Conservation (phyloP, 2,113 vertebrate species). For the Solea senegalensis region DNA sequence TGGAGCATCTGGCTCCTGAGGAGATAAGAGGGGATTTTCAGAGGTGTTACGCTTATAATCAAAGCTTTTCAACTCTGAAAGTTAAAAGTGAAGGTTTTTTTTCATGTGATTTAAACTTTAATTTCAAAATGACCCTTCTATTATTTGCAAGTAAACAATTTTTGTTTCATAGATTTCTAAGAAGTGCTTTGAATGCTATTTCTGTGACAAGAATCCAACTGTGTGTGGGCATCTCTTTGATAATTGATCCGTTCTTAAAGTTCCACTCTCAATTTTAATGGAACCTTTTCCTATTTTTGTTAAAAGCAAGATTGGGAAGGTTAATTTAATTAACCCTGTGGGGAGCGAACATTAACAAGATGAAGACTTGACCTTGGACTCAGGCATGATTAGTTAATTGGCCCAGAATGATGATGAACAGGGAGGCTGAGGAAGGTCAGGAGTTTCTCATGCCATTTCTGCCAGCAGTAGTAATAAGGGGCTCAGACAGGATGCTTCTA, state of each 20-base stretch:
- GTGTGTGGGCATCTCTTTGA: background rate
- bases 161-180: too few relatives aligned
- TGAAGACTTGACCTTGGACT: conserved; percentile 63
- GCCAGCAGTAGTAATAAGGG: conserved; percentile 31
- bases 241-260: background rate
- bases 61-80: background rate
- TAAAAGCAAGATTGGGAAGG: conserved; percentile 25
- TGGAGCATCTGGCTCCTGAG: conserved; percentile 9
- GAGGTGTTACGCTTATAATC: background rate
- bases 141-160: too few relatives aligned
- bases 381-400: conserved; percentile 61
- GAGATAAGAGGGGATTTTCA: background rate
- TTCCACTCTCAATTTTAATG: background rate
- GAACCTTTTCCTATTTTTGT: background rate
- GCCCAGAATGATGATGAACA: conserved; percentile 39
- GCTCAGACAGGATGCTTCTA: conserved; percentile 57
- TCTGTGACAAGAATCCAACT: background rate
- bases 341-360: conserved; percentile 45
- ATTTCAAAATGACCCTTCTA: background rate
- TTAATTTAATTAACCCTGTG: conserved; percentile 52
- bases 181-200: too few relatives aligned
- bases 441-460: conserved; percentile 65
- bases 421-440: conserved; percentile 53
- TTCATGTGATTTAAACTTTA: background rate
- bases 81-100: background rate